These are phyloP conservation scores for Teleiodes luculella DNA, from an alignment of 2,888 invertebrate species.

Conservation along the genomic window DNA sequence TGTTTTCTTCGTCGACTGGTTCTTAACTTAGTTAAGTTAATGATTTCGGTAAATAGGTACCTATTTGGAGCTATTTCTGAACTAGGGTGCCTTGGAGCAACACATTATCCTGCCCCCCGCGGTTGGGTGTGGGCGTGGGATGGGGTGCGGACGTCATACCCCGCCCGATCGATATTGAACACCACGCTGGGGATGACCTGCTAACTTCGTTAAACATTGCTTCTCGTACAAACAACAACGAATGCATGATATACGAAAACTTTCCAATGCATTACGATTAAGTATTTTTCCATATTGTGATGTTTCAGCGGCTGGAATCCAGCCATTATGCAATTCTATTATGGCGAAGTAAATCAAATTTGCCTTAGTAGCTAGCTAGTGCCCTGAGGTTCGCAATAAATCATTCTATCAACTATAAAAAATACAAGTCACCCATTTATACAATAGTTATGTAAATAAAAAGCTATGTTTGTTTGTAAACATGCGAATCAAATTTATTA, in stretches of 20 bases:
- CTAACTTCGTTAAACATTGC: slow-evolving; percentile 2
- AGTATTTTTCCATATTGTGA: too few relatives aligned
- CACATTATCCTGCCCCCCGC: slow-evolving; percentile 27
- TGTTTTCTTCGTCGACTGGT: too few relatives aligned
- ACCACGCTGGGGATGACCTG: neutral
- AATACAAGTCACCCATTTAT: too few relatives aligned
- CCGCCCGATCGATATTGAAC: slow-evolving; percentile 41
- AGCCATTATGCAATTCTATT: neutral
- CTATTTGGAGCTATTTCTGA: slow-evolving; percentile 19
- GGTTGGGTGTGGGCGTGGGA: slow-evolving; percentile 14
- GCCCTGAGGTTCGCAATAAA: neutral
- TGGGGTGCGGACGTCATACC: slow-evolving; percentile 29
- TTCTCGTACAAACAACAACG: neutral
- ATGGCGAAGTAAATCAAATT: neutral
- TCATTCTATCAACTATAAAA: too few relatives aligned
- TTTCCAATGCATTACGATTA: neutral
- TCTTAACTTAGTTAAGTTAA: too few relatives aligned
- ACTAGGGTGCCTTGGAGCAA: slow-evolving; percentile 23
- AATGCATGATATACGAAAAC: neutral
- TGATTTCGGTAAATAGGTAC: neutral
- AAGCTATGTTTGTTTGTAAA: too few relatives aligned
- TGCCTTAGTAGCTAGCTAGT: neutral
- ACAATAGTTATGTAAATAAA: too few relatives aligned
- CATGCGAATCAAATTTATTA: too few relatives aligned
- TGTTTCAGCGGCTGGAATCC: too few relatives aligned